These are phyloP conservation scores for Epinotia demarniana DNA, from an alignment of 2,888 invertebrate genomes.

Conservation along the genomic window DNA sequence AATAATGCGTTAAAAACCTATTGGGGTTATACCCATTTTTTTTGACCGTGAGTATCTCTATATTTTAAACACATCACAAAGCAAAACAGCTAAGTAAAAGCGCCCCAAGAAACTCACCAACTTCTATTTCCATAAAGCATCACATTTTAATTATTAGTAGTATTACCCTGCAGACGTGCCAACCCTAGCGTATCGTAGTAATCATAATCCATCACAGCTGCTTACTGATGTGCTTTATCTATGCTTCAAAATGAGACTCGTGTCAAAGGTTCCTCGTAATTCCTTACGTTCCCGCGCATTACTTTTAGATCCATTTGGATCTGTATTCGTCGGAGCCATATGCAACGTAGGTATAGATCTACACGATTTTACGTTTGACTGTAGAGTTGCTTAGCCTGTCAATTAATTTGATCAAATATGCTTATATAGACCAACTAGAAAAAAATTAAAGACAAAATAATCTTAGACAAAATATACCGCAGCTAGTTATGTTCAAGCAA, in stretches of 20 bases:
- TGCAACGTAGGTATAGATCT: not conserved
- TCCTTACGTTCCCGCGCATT: not conserved
- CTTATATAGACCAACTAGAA: too few relatives aligned
- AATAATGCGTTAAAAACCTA: too few relatives aligned
- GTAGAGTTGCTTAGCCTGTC: not conserved
- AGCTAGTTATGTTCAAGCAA: too few relatives aligned
- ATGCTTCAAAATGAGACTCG: conserved; percentile 51
- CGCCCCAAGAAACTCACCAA: too few relatives aligned
- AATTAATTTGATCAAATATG: not conserved
- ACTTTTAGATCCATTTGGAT: conserved; percentile 1
- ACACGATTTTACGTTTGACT: not conserved
- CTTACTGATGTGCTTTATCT: conserved; percentile 50
- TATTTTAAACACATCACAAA: too few relatives aligned
- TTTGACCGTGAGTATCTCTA: too few relatives aligned
- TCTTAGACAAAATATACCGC: too few relatives aligned
- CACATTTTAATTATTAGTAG: too few relatives aligned
- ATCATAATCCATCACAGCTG: conserved; percentile 72
- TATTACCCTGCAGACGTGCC: conserved; percentile 9
- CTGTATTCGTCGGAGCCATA: not conserved
- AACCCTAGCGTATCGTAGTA: conserved; percentile 48
- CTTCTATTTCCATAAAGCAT: too few relatives aligned
- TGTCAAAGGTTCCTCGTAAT: conserved; percentile 35
- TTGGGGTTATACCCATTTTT: too few relatives aligned
- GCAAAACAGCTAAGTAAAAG: too few relatives aligned
- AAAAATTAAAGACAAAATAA: too few relatives aligned